phyloP scores from a whole-genome alignment of 1,140 invertebrate genomes.

The Drosophila arizonae region DNA sequence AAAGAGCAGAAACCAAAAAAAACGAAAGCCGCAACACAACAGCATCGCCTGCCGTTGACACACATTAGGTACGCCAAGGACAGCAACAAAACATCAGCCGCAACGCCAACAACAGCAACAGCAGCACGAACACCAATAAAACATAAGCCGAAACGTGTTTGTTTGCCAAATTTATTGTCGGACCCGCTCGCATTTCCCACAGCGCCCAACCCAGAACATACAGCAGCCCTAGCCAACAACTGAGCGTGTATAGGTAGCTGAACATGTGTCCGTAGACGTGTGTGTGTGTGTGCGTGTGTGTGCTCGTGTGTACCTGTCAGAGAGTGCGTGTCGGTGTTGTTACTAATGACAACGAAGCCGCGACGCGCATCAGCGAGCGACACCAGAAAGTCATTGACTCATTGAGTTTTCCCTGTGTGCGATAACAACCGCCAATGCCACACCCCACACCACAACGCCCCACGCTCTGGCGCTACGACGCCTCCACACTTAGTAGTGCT shows the following conservation, averaged over 20 bases:
- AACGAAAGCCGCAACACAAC: constrained; percentile 34
- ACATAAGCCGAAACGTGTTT: constrained; percentile 71
- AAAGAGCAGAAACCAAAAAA: constrained; percentile 1
- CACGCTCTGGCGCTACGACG: constrained; percentile 19
- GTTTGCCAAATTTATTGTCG: constrained; percentile 75
- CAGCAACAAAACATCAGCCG: constrained; percentile 53
- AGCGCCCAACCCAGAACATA: constrained; percentile 30
- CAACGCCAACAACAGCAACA: constrained; percentile 37
- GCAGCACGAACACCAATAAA: constrained; percentile 46
- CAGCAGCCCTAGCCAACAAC: constrained; percentile 40
- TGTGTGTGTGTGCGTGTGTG: constrained; percentile 26
- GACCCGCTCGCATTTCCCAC: constrained; percentile 56
- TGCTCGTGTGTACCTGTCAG: constrained; percentile 37
- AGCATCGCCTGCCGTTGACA: constrained; percentile 58
- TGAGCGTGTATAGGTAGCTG: constrained; percentile 16
- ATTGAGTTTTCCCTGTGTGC: constrained; percentile 62
- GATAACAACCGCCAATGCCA: constrained; percentile 24
- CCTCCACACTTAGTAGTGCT: constrained; percentile 23
- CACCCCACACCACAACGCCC: neutral
- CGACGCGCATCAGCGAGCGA: constrained; percentile 76
- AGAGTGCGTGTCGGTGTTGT: constrained; percentile 61
- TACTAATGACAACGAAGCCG: constrained; percentile 77
- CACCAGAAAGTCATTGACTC: constrained; percentile 80
- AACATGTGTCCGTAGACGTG: constrained; percentile 16
- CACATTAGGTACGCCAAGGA: constrained; percentile 74